These are phyloP conservation scores for Sarcophaga bullata DNA, from an alignment of 1,140 invertebrate species.

Conservation along the genomic window DNA sequence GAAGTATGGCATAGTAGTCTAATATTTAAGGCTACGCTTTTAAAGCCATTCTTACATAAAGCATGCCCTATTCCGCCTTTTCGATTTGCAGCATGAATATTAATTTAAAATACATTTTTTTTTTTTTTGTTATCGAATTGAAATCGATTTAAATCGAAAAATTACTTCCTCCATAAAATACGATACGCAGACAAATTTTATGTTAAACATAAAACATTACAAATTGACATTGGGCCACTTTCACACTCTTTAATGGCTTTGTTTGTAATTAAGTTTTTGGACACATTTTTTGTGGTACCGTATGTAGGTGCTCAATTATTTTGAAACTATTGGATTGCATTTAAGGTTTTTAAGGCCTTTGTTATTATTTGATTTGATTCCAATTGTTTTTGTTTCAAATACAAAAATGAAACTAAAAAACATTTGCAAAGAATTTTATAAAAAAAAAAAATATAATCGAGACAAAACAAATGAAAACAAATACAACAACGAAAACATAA, in stretches of 20 bases:
- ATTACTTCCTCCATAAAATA: conserved; percentile 16
- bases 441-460: neutral
- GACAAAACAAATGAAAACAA: too few species aligned
- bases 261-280: too few species aligned
- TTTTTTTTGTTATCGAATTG: too few species aligned
- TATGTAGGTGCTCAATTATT: too few species aligned
- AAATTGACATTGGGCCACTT: neutral
- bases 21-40: too few species aligned
- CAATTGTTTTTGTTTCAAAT: neutral
- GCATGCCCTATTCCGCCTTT: neutral
- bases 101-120: neutral
- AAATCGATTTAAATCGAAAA: neutral
- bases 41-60: neutral
- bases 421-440: neutral
- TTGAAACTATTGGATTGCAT: too few species aligned
- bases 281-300: too few species aligned
- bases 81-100: neutral
- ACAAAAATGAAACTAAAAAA: neutral
- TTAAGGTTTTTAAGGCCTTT: too few species aligned
- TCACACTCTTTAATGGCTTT: too few species aligned
- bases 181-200: neutral
- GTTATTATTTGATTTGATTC: neutral
- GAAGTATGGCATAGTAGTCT: too few species aligned
- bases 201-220: neutral
- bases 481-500: neutral